Evolutionary conservation across 2,888 invertebrate genomes (phyloP).

Genomic region (Andrena hattorfiana): DNA sequence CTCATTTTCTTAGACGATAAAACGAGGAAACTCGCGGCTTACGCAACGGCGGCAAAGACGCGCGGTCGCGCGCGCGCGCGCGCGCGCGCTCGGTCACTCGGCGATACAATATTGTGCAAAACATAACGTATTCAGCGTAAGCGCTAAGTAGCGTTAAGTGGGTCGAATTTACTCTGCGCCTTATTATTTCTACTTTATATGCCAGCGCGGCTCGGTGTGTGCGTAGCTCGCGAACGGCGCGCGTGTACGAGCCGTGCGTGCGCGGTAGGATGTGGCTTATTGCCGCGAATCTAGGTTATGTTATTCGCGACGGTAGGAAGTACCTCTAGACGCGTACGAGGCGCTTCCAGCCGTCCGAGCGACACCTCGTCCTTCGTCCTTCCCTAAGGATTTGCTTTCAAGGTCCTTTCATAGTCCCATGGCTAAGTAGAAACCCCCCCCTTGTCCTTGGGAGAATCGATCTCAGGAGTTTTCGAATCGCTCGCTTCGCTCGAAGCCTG

Average conservation of each 20-base stretch:
- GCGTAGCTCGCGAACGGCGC: conserved; percentile 40
- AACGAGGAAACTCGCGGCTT: conserved; percentile 30
- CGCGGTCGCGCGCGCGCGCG: conserved; percentile 59
- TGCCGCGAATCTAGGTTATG: conserved; percentile 83
- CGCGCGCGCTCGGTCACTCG: conserved; percentile 58
- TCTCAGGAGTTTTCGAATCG: background rate
- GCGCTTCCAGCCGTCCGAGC: background rate
- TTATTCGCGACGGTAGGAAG: conserved; percentile 76
- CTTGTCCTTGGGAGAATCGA: background rate
- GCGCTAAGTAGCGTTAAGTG: conserved; percentile 84
- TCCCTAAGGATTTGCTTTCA: background rate
- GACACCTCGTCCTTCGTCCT: conserved; percentile 13
- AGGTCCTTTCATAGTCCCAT: background rate
- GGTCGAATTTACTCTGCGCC: conserved; percentile 84
- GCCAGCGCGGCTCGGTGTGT: conserved; percentile 64
- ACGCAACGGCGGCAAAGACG: conserved; percentile 61
- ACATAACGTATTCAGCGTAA: conserved; percentile 84
- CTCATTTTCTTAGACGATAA: background rate
- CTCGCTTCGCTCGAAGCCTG: background rate
- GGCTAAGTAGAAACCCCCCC: too few species aligned
- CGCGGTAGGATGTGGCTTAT: conserved; percentile 81
- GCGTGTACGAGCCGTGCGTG: conserved; percentile 53
- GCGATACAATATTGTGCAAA: conserved; percentile 83
- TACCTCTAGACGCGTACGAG: conserved; percentile 45
- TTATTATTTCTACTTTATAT: conserved; percentile 83